phyloP scores from a whole-genome alignment of 2,797 vertebrate species.

The Halcyon chelicuti region DNA sequence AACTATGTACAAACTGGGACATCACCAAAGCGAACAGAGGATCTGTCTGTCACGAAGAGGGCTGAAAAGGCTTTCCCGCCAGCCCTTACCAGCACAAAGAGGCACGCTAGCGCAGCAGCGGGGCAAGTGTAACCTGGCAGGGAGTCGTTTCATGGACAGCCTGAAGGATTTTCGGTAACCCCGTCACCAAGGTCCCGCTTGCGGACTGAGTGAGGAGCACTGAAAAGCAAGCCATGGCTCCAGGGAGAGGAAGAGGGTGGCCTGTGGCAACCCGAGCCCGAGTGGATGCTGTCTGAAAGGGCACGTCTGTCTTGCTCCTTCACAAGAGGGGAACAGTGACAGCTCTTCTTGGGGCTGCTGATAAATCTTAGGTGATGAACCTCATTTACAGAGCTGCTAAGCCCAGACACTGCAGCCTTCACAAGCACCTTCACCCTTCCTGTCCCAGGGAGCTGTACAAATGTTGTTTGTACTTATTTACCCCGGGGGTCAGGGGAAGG shows the following conservation, averaged over 20 bases:
- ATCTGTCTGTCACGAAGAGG: neutral
- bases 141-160: neutral
- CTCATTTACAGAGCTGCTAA: neutral
- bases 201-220: neutral
- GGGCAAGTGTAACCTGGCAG: neutral
- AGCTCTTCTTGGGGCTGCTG: neutral
- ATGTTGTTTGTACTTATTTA: neutral
- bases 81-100: neutral
- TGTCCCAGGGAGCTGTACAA: neutral
- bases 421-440: neutral
- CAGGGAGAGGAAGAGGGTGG: neutral
- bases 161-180: neutral
- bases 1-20: neutral
- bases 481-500: too few relatives aligned
- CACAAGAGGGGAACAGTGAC: rapidly evolving
- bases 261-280: neutral
- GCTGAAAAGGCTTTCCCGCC: neutral
- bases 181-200: rapidly evolving
- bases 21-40: neutral
- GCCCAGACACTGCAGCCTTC: neutral
- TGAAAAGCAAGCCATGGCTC: neutral
- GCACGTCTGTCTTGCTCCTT: neutral
- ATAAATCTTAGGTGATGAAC: neutral
- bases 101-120: rapidly evolving
- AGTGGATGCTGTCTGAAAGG: neutral